Percentiles rank a stretch among this genome's conserved stretches.
phyloP scores from a whole-genome alignment of 2,113 vertebrate species.

The Calypte anna region DNA sequence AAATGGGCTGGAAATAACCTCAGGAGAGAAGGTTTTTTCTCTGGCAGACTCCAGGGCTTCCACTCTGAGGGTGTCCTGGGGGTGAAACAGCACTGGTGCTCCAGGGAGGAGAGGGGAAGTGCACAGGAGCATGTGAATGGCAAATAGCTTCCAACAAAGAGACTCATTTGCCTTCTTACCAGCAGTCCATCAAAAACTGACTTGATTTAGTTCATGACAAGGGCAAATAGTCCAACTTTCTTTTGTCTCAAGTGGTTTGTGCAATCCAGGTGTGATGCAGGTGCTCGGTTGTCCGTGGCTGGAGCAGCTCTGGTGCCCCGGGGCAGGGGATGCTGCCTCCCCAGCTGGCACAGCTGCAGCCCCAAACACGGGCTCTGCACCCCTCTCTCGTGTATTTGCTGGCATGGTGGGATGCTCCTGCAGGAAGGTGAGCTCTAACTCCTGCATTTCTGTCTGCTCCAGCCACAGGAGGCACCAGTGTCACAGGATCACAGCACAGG shows the following conservation, averaged over 20 bases:
- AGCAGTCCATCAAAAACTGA: conserved; percentile 2
- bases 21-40: neutral
- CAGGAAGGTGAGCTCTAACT: neutral
- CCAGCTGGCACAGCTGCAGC: neutral
- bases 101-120: neutral
- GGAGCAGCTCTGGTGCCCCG: neutral
- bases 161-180: neutral
- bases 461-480: neutral
- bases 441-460: neutral
- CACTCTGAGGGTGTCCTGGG: neutral
- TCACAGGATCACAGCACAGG: neutral
- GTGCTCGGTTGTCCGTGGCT: neutral
- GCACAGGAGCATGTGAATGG: neutral
- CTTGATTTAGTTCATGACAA: neutral
- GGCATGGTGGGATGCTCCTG: neutral
- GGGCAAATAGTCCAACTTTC: neutral
- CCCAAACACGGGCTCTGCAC: neutral
- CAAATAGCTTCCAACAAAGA: conserved; percentile 16
- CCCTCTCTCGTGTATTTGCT: neutral
- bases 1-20: conserved; percentile 1
- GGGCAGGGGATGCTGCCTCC: neutral
- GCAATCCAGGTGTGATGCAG: neutral
- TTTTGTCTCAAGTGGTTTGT: neutral
- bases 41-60: neutral
- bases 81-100: neutral